Conservation (phyloP, 2,888 invertebrate species). For the Drosophila recens region DNA sequence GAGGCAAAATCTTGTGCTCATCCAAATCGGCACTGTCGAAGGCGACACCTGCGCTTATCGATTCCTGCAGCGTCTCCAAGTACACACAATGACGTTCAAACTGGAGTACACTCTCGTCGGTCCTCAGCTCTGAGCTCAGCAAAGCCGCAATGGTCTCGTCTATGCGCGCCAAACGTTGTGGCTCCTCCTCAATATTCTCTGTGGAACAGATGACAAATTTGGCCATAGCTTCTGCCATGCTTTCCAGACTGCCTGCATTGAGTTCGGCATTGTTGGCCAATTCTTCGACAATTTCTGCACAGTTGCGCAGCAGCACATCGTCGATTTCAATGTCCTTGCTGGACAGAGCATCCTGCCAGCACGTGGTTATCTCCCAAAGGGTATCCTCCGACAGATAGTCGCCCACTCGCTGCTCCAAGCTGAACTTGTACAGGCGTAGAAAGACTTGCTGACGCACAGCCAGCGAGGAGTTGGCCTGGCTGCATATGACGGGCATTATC, state of each 20-base stretch:
- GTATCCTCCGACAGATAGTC: constrained; percentile 85
- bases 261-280: constrained; percentile 46
- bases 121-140: constrained; percentile 48
- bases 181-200: constrained; percentile 74
- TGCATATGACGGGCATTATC: constrained; percentile 86
- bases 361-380: constrained; percentile 87
- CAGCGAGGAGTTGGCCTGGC: constrained; percentile 84
- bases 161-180: constrained; percentile 63
- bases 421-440: constrained; percentile 85
- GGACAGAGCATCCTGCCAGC: constrained; percentile 87
- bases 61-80: constrained; percentile 70
- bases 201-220: constrained; percentile 83
- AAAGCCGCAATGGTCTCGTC: constrained; percentile 68
- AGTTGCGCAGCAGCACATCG: constrained; percentile 66
- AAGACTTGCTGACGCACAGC: constrained; percentile 85
- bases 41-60: constrained; percentile 51
- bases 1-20: constrained; percentile 41
- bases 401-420: constrained; percentile 82
- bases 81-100: constrained; percentile 71
- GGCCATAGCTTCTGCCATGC: constrained; percentile 77
- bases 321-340: constrained; percentile 81
- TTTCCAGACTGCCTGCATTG: constrained; percentile 56
- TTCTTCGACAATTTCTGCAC: constrained; percentile 70
- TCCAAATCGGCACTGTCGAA: constrained; percentile 54
- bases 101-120: constrained; percentile 28